phyloP scores from a whole-genome alignment of 2,888 invertebrate genomes.

The Torymus tubicola region DNA sequence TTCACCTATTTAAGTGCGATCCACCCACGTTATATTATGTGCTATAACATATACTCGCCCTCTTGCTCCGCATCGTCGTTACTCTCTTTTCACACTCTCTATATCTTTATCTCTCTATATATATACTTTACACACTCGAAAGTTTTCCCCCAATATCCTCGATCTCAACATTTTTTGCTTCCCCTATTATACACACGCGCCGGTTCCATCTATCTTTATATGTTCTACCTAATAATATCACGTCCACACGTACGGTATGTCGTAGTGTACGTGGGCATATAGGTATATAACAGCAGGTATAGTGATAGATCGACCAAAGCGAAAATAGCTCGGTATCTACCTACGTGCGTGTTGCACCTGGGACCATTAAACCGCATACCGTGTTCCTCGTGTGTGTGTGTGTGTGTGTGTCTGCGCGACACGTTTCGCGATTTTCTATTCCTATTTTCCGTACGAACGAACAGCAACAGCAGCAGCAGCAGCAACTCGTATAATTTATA shows the following conservation, averaged over 20 bases:
- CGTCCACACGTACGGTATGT: neutral
- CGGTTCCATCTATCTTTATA: no score
- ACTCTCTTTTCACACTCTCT: constrained; percentile 1
- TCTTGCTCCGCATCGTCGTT: neutral
- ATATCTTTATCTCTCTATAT: neutral
- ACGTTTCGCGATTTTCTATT: constrained; percentile 31
- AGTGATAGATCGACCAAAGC: constrained; percentile 8
- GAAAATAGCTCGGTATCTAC: constrained; percentile 10
- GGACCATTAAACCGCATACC: constrained; percentile 25
- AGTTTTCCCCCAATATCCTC: no score
- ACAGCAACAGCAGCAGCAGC: constrained; percentile 4
- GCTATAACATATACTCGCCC: neutral
- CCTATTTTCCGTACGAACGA: constrained; percentile 42
- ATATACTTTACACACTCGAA: neutral
- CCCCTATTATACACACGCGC: no score
- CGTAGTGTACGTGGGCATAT: neutral
- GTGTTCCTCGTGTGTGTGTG: no score
- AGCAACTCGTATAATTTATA: constrained; percentile 1
- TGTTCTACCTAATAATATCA: neutral
- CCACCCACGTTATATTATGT: constrained; percentile 67
- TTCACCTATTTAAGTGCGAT: constrained; percentile 72
- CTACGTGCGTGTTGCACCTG: neutral
- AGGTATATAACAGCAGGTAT: neutral
- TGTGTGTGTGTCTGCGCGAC: no score
- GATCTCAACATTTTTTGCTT: no score